Evolutionary conservation across 2,888 invertebrate genomes (phyloP), one percentile per base, ranked within the genome.

Genomic region (Euclidia mi): DNA sequence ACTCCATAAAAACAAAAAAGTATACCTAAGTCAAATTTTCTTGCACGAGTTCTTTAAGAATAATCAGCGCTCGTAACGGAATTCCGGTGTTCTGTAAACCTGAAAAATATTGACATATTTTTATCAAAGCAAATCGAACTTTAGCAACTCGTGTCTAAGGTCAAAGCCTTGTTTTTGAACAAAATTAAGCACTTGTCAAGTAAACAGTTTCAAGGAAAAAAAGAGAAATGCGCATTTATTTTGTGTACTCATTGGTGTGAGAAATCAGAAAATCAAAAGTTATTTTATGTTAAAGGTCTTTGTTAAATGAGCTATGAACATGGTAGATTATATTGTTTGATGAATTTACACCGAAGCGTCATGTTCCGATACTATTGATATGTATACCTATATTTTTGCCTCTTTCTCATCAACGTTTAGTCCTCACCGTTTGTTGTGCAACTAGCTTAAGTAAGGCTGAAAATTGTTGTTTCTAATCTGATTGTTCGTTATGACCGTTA

Each of bases 291-390:
- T 64, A 66, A 73, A 72, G 72, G 76, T 71, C 71, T 63, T 63
- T 78, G 83, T 84, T 82, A 76, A 85, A 85, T 85, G 81, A 79
- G 69, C 74, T 72, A 70, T 77, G 66, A 78, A 78, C 70, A 61
- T 61, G 53, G 56, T 47, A 75, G 69, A 73, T 77, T 73, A 77
- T 60, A 65, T 50, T 43, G 34, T 44, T 57, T 12, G 46, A 12
- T n/a, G 29, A 41, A 49, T 32, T 75, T 20, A 77, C 71, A 78
- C 70, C 62, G 62, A 34, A 25, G 3, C 29, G 56, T 64, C 62
- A 35, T 38, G 15, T 34, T 41, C 15, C 7, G 3, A 17, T 43
- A 9, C 6, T 29, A 14, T 28, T 10, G 14, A 12, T 3, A 2
- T 3, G 25, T 11, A 11, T 31, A 1, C 31, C 10, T n/a, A n/a